Conservation (phyloP, 2,888 invertebrate species). For the Spilarctia lutea region DNA sequence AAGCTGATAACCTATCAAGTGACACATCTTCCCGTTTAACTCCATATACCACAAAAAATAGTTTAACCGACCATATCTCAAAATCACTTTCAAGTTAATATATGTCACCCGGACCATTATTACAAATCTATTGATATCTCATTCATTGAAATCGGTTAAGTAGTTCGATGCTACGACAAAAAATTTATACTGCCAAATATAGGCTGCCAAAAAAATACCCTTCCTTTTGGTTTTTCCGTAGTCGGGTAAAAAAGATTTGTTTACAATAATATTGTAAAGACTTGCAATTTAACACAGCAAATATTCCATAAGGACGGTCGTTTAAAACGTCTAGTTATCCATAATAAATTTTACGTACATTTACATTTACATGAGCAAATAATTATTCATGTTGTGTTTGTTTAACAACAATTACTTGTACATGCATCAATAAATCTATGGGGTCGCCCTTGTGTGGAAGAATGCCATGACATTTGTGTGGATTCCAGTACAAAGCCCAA, state of each 20-base stretch:
- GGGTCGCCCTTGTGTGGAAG: conserved; percentile 67
- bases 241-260: not conserved
- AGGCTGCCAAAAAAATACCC: too few relatives aligned
- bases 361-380: not conserved
- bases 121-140: too few relatives aligned
- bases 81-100: too few relatives aligned
- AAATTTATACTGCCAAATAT: too few relatives aligned
- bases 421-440: conserved; percentile 48
- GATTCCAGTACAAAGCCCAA: conserved; percentile 54
- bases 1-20: not conserved
- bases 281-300: not conserved
- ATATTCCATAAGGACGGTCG: not conserved
- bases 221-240: too few relatives aligned
- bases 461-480: conserved; percentile 75
- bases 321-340: not conserved
- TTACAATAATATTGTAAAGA: conserved; percentile 30
- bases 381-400: conserved; percentile 6
- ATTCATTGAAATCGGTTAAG: too few relatives aligned
- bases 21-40: too few relatives aligned
- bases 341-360: not conserved
- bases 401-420: conserved; percentile 37
- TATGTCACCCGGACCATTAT: too few relatives aligned
- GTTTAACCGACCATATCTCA: too few relatives aligned
- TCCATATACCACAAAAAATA: too few relatives aligned
- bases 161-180: too few relatives aligned